Evolutionary conservation across 2,888 invertebrate genomes (phyloP), one percentile per base, ranked within the genome.

Genomic region (Spisula subtruncata): DNA sequence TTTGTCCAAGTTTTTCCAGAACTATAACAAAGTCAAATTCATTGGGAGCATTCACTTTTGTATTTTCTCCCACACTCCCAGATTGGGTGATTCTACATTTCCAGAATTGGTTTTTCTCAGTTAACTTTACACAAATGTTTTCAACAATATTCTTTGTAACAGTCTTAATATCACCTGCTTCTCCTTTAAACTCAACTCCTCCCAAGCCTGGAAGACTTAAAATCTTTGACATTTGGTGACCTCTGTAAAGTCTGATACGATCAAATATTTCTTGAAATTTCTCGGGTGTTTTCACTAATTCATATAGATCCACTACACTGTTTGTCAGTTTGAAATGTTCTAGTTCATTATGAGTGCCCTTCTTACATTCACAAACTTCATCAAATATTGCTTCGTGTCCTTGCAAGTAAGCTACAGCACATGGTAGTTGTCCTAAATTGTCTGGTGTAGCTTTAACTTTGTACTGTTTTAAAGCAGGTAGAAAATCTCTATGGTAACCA

Each of bases 1-100:
- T 60, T 35, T 75, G 35, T 12, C 54, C 29, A 46, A 87, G 18
- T 60, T 79, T 75, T 35, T 83, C 87, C 32, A 87, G n/a, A 54
- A 81, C 29, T 12, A 71, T 75, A 1, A 87, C 87, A 80, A 87
- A 87, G 60, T 87, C 87, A 80, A 87, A 87, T 48, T 87, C 87
- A 75, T 87, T 46, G 25, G 87, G 87, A 8, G 25, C 32, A 29
- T 79, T 54, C 14, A 83, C 80, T 80, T 87, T 87, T 79, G 87
- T 87, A 18, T 83, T 80, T 48, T 87, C 87, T 20, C 87, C 87
- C 4, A 87, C 87, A 80, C 87, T 87, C n/a, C 87, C 87, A 16
- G 87, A 83, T 25, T 87, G 87, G 8, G 79, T 60, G 5, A 87
- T 35, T 8, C 41, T 29, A 66, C 41, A 51, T 32, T 71, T 25